Base-by-base conservation (phyloP, 1,140 invertebrate genomes). In the Drosophila ohnishii region DNA sequence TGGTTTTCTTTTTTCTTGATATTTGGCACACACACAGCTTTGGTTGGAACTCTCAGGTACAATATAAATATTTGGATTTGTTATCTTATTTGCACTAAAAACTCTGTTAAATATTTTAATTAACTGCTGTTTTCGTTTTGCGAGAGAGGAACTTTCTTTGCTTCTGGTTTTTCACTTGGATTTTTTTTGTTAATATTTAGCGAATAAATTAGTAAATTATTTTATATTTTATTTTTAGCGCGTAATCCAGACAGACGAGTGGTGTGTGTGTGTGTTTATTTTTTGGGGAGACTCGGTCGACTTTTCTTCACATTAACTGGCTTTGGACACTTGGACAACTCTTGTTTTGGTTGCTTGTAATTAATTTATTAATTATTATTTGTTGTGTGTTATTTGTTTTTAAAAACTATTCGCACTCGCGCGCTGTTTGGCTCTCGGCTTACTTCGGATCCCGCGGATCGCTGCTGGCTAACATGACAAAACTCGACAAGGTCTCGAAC, bases 401-500 rank as follows among this genome's bases (percentile, higher is more conserved):
- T 53, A 0, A n/a, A 25, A 67, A 40, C 60, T 35, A 35, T 44
- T 37, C 45, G 67, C 69, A 71, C 69, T 59, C 69, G 65, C 67
- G 65, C 51, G 51, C 51, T 55, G 51, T 14, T 55, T 62, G 60
- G 28, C 55, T 76, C 37, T 60, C 47, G 62, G 55, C 48, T 61
- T 51, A 39, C 25, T 45, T 76, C 40, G 55, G 61, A 64, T 62
- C 42, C 50, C 45, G 19, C 40, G 47, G 61, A 81, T 87, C 75
- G 71, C 80, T 82, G 75, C 80, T 82, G 75, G 74, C 83, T 83
- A 91, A 90, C 82, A 90, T 90, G 87, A 91, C 90, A 91, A 91
- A 91, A 90, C 90, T 91, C 82, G 90, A 90, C 90, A 91, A 91
- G 87, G 90, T 90, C 90, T 91, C 80, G 85, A 90, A 91, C 82